These are phyloP conservation scores for Pogonognathellus flavescens DNA, from an alignment of 1,140 invertebrate species.

Conservation along the genomic window DNA sequence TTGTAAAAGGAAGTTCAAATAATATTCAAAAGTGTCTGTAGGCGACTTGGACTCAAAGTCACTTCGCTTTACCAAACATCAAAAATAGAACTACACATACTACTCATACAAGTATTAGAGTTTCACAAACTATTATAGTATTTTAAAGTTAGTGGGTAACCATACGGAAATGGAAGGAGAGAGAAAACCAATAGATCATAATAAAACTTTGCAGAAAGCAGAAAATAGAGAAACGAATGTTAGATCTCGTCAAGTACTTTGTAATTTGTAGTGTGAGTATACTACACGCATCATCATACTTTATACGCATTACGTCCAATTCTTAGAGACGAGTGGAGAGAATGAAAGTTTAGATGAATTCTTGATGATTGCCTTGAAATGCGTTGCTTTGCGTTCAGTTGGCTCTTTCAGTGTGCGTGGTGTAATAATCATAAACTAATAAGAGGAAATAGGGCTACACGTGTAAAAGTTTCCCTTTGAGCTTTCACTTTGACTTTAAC, in stretches of 20 bases:
- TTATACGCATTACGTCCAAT: not conserved
- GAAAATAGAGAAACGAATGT: constrained; percentile 33
- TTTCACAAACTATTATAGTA: too few species aligned
- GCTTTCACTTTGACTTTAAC: not conserved
- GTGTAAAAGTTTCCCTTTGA: constrained; percentile 47
- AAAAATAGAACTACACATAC: too few species aligned
- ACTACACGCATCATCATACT: too few species aligned
- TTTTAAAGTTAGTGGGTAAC: too few species aligned
- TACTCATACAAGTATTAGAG: too few species aligned
- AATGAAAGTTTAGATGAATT: constrained; percentile 23
- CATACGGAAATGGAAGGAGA: not conserved
- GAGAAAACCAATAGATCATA: constrained; percentile 1
- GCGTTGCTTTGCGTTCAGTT: not conserved
- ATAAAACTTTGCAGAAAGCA: constrained; percentile 12
- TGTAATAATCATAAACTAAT: constrained; percentile 44
- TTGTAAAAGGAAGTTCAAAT: too few species aligned
- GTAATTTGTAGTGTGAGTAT: too few species aligned
- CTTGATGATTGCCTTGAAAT: not conserved
- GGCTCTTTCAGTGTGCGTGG: not conserved
- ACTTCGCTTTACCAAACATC: too few species aligned
- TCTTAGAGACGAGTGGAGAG: not conserved
- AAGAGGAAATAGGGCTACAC: constrained; percentile 43
- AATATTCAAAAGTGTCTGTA: too few species aligned
- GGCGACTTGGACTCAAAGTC: too few species aligned
- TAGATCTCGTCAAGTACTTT: not conserved